A percentile compares a stretch with the other conserved stretches of the same genome.
Evolutionary conservation across 92 coral and sea anemone genomes (phyloP).

Genomic region (Desmophyllum pertusum): DNA sequence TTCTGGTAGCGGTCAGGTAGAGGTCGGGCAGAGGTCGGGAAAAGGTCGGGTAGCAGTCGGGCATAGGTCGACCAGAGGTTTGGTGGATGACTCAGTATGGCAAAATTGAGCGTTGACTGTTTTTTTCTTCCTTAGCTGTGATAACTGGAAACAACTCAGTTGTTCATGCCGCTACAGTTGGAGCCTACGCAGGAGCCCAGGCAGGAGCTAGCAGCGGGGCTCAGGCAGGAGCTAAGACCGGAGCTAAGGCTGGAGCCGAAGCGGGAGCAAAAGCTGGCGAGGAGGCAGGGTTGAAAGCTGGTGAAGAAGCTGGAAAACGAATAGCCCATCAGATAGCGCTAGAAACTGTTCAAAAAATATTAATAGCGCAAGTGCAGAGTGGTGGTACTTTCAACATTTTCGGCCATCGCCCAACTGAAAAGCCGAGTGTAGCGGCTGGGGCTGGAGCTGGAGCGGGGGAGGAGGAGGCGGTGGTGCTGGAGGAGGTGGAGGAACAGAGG

Average conservation of each 20-base stretch:
- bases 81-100: not conserved
- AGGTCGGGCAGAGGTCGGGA: too few relatives aligned
- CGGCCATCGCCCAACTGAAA: slow-evolving; percentile 44
- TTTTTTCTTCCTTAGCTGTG: slow-evolving; percentile 18
- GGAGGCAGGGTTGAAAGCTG: slow-evolving; percentile 80
- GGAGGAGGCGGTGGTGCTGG: slow-evolving; percentile 42
- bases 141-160: slow-evolving; percentile 59
- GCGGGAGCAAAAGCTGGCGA: slow-evolving; percentile 89
- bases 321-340: slow-evolving; percentile 68
- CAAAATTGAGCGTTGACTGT: not conserved
- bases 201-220: slow-evolving; percentile 80
- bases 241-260: slow-evolving; percentile 87
- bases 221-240: slow-evolving; percentile 71
- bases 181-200: slow-evolving; percentile 74
- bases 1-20: too few relatives aligned
- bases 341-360: slow-evolving; percentile 61
- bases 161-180: slow-evolving; percentile 69
- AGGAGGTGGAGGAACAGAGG: slow-evolving; percentile 36
- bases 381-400: slow-evolving; percentile 60
- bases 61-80: too few relatives aligned
- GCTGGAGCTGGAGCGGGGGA: slow-evolving; percentile 30
- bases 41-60: too few relatives aligned
- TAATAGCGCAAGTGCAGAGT: slow-evolving; percentile 48
- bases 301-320: slow-evolving; percentile 74
- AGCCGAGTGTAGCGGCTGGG: slow-evolving; percentile 32